phyloP scores from a whole-genome alignment of 1,140 invertebrate genomes.

The Doryteuthis pealeii region DNA sequence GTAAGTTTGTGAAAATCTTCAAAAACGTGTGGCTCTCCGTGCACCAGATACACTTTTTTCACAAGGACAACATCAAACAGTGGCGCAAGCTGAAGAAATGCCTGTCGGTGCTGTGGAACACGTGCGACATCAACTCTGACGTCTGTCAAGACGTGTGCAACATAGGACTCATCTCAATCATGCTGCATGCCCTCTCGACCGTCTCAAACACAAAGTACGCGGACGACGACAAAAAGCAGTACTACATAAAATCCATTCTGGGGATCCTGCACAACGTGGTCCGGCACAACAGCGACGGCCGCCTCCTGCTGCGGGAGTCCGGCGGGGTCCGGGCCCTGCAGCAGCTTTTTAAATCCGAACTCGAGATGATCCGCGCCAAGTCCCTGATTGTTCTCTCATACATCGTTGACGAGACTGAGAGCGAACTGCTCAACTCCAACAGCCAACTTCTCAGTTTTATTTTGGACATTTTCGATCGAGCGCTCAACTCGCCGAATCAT shows the following conservation, averaged over 20 bases:
- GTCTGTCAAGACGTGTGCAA: neutral
- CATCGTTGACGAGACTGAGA: constrained; percentile 44
- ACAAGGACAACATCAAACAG: neutral
- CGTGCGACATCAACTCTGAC: neutral
- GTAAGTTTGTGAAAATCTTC: neutral
- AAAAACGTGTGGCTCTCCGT: constrained; percentile 1
- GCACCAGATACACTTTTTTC: neutral
- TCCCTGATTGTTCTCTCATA: constrained; percentile 44
- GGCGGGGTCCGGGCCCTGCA: constrained; percentile 28
- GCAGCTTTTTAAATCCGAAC: constrained; percentile 23
- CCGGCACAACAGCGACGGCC: constrained; percentile 30
- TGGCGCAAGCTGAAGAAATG: constrained; percentile 3
- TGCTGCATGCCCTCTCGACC: neutral
- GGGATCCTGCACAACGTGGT: constrained; percentile 41
- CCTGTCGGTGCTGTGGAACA: neutral
- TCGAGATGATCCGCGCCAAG: constrained; percentile 43
- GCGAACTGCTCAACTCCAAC: constrained; percentile 37
- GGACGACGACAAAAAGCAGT: constrained; percentile 28
- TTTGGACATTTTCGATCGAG: constrained; percentile 35
- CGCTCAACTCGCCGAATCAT: constrained; percentile 37
- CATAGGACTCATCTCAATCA: neutral
- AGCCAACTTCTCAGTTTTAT: constrained; percentile 45
- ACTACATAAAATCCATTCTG: constrained; percentile 37
- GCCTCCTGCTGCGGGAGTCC: constrained; percentile 24
- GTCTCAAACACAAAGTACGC: neutral